Evolutionary conservation across 2,113 vertebrate species (phyloP).

Genomic region (Junco hyemalis): DNA sequence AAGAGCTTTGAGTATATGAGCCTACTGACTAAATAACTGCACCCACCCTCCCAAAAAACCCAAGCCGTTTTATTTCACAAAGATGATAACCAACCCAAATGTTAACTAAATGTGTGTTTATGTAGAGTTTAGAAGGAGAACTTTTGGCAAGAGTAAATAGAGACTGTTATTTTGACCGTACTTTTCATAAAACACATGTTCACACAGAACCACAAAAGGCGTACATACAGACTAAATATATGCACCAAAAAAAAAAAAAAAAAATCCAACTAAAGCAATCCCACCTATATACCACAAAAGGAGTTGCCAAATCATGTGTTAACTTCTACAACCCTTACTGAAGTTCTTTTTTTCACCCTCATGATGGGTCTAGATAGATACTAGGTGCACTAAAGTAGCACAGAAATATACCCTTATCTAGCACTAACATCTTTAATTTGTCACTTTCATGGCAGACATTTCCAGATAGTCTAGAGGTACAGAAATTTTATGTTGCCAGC

Average conservation of each 20-base stretch:
- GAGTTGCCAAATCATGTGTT: not conserved
- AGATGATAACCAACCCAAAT: slow-evolving; percentile 15
- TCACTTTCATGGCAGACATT: not conserved
- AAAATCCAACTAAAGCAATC: not conserved
- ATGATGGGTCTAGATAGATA: not conserved
- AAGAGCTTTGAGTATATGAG: not conserved
- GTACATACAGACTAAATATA: not conserved
- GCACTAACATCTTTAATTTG: not conserved
- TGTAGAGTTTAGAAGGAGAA: slow-evolving; percentile 20
- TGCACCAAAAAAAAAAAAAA: not conserved
- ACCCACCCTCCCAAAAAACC: not conserved
- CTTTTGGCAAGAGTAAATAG: slow-evolving; percentile 45
- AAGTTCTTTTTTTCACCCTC: not conserved
- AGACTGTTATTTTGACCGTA: slow-evolving; percentile 48
- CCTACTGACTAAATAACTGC: not conserved
- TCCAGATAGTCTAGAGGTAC: slow-evolving; percentile 28
- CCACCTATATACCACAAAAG: not conserved
- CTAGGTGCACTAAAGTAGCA: not conserved
- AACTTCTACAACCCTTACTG: not conserved
- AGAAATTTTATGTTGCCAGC: slow-evolving; percentile 7
- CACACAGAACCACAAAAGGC: slow-evolving; percentile 20
- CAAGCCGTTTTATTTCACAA: not conserved
- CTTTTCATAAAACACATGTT: slow-evolving; percentile 60
- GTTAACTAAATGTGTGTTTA: slow-evolving; percentile 53
- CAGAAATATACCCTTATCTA: not conserved